Percentiles rank a stretch among this genome's conserved stretches.
Conservation (phyloP, 2,888 invertebrate species). For the Heliconius sara region DNA sequence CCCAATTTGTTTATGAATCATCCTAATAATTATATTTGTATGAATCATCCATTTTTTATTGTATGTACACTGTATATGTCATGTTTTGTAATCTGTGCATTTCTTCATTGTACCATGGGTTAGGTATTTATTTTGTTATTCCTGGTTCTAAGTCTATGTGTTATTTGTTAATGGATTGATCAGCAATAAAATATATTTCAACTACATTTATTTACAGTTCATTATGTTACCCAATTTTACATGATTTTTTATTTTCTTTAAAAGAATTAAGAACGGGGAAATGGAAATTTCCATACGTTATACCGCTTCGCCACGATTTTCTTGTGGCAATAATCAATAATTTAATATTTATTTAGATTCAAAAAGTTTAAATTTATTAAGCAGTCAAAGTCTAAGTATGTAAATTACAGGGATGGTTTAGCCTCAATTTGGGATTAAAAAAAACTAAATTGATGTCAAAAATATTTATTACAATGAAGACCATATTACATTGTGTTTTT, state of each 20-base stretch:
- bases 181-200: conserved; percentile 79
- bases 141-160: conserved; percentile 80
- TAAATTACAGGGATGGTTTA: too few species aligned
- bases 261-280: too few species aligned
- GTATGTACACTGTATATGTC: conserved; percentile 48
- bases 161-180: conserved; percentile 79
- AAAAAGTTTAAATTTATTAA: too few species aligned
- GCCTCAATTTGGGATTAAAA: conserved; percentile 2
- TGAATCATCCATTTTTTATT: conserved; percentile 2
- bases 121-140: conserved; percentile 83
- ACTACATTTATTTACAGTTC: conserved; percentile 60
- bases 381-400: too few species aligned
- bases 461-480: conserved; percentile 82
- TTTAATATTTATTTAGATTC: too few species aligned
- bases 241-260: neutral
- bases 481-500: conserved; percentile 75
- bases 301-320: too few species aligned
- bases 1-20: conserved; percentile 50
- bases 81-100: conserved; percentile 61
- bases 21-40: conserved; percentile 48
- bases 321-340: too few species aligned
- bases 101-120: conserved; percentile 73
- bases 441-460: conserved; percentile 65
- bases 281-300: too few species aligned
- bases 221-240: neutral